Base-by-base conservation (phyloP, 1,140 invertebrate genomes). In the Zaprionus nigranus region DNA sequence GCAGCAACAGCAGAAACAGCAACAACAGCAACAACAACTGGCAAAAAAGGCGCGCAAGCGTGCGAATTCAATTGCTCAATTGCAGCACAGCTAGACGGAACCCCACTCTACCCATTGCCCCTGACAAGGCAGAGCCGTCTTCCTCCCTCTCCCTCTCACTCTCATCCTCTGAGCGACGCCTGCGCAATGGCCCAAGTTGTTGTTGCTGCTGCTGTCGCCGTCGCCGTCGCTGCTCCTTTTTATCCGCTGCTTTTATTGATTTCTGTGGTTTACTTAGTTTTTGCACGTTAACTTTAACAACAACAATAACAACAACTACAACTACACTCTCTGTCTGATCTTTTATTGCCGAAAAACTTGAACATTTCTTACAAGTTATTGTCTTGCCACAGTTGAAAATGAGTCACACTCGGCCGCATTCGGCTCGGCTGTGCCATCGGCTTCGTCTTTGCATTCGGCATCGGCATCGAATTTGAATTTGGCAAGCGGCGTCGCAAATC, bases 61-160 rank as follows among this genome's bases (percentile, higher is more conserved):
- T 90, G 85, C 85, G 85, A 88, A 90, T 90, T 90, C 85, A 90
- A 90, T 90, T 90, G 85, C 85, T 90, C 85, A 90, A 90, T 90
- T 87, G 84, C 70, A 73, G 77, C 67, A 51, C 34, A 73, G 65
- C 81, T 75, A 72, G 66, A 46, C 6, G 40, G 7, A 17, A 22
- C n/a, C 17, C 15, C 4, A 54, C 36, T 13, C 46, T 24, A 13
- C 28, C 36, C 28, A 26, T 20, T n/a, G 20, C 30, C 22, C 15
- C 40, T 13, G 9, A 11, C 53, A 26, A 9, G 20, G 20, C 65
- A 46, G 20, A 30, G 51, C 13, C 61, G 9, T 13, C 36, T 4
- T 20, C 65, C 58, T 36, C 26, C 28, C 26, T 26, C 15, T 13
- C 28, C 53, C 36, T 28, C 38, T 28, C 26, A 36, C 49, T 63